These are phyloP conservation scores for Drosophila borborema DNA, from an alignment of 2,888 invertebrate species.

Conservation along the genomic window DNA sequence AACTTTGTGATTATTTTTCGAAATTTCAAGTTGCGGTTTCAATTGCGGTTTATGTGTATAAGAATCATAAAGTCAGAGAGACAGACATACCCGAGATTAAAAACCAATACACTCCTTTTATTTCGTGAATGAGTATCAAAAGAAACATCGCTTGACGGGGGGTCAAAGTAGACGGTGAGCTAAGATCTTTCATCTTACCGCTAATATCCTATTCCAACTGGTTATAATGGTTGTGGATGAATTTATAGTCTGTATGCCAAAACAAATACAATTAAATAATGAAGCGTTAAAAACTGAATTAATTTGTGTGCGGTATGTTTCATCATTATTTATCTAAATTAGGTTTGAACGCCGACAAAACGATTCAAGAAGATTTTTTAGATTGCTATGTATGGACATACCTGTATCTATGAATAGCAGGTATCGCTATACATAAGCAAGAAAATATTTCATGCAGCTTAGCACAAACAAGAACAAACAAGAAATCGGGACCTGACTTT, in stretches of 20 bases:
- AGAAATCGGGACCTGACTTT: no score
- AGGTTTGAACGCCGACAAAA: conserved; percentile 56
- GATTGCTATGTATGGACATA: not conserved
- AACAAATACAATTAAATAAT: conserved; percentile 77
- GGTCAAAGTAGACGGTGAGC: conserved; percentile 40
- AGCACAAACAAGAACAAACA: conserved; percentile 2
- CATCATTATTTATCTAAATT: conserved; percentile 63
- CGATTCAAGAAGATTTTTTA: conserved; percentile 39
- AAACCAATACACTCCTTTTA: not conserved
- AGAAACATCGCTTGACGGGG: conserved; percentile 69
- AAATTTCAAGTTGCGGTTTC: no score
- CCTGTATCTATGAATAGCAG: not conserved
- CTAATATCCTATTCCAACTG: conserved; percentile 70
- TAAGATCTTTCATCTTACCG: conserved; percentile 66
- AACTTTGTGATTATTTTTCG: no score
- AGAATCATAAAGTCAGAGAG: no score
- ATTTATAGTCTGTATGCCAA: conserved; percentile 66
- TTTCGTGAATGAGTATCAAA: conserved; percentile 44
- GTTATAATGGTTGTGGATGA: conserved; percentile 73
- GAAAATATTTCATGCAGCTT: conserved; percentile 28
- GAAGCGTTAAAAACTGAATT: conserved; percentile 75
- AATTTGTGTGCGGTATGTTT: conserved; percentile 65
- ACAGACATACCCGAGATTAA: no score
- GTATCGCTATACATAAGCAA: not conserved
- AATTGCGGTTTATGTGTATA: no score